A percentile compares a stretch with the other conserved stretches of the same genome.
phyloP scores from a whole-genome alignment of 1,140 invertebrate genomes.

The Hycleus phaleratus region DNA sequence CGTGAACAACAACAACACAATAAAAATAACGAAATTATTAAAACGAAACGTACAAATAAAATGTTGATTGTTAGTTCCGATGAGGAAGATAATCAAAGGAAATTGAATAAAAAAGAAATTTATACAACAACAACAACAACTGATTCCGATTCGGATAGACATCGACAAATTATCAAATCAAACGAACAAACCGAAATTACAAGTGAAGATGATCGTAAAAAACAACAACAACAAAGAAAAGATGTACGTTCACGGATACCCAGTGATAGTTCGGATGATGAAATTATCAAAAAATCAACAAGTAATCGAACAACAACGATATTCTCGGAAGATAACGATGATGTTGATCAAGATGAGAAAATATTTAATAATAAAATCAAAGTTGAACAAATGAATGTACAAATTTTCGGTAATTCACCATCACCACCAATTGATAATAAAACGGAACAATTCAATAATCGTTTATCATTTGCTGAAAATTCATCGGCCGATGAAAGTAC shows the following conservation, averaged over 20 bases:
- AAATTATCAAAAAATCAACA: conserved; percentile 33
- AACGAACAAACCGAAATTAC: conserved; percentile 32
- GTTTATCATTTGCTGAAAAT: conserved; percentile 39
- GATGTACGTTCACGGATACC: conserved; percentile 43
- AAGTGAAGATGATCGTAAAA: conserved; percentile 32
- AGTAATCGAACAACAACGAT: conserved; percentile 1
- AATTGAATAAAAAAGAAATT: conserved; percentile 38
- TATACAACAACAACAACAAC: conserved; percentile 24
- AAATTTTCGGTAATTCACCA: conserved; percentile 24
- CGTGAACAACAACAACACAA: conserved; percentile 31
- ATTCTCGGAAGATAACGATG: conserved; percentile 46
- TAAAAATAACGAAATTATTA: conserved; percentile 37
- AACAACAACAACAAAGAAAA: conserved; percentile 43
- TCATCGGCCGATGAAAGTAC: conserved; percentile 49
- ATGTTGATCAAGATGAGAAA: conserved; percentile 16
- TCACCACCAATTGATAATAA: conserved; percentile 27
- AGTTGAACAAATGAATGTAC: conserved; percentile 20
- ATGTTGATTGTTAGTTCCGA: conserved; percentile 48
- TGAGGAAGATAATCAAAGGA: conserved; percentile 42
- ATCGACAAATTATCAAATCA: conserved; percentile 36
- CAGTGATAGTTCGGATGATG: conserved; percentile 55
- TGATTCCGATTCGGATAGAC: conserved; percentile 43
- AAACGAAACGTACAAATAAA: conserved; percentile 36
- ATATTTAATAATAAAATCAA: conserved; percentile 18
- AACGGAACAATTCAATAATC: conserved; percentile 30